Evolutionary conservation across 2,797 vertebrate genomes (phyloP).

Genomic region (Channa striata): DNA sequence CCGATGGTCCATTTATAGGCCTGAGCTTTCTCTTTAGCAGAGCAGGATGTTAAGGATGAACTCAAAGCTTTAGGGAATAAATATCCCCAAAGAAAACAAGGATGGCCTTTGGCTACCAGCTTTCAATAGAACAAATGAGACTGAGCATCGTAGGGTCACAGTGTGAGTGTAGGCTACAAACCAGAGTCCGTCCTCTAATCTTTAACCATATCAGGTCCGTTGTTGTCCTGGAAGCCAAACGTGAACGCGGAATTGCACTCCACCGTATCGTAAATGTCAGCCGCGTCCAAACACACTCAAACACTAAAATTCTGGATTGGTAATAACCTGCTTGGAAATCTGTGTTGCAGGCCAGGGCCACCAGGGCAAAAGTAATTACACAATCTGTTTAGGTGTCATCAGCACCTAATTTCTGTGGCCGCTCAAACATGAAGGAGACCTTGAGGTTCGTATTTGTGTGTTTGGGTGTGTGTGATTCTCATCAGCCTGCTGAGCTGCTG

Average conservation of each 20-base stretch:
- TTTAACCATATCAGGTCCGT: not conserved
- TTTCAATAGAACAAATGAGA: slow-evolving; percentile 28
- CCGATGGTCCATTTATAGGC: slow-evolving; percentile 22
- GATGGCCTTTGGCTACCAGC: slow-evolving; percentile 35
- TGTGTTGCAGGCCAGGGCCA: slow-evolving; percentile 69
- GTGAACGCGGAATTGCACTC: slow-evolving; percentile 10
- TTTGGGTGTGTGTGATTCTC: slow-evolving; percentile 22
- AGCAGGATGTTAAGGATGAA: slow-evolving; percentile 23
- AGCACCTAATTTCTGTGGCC: slow-evolving; percentile 76
- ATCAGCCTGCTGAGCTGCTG: slow-evolving; percentile 42
- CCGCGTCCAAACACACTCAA: slow-evolving; percentile 21
- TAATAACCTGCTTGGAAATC: slow-evolving; percentile 45
- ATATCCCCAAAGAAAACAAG: slow-evolving; percentile 24
- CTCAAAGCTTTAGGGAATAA: slow-evolving; percentile 14
- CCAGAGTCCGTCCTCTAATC: not conserved
- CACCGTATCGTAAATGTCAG: slow-evolving; percentile 20
- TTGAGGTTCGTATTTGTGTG: slow-evolving; percentile 64
- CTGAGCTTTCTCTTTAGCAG: slow-evolving; percentile 11
- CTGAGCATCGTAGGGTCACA: slow-evolving; percentile 3
- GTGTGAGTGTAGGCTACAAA: not conserved
- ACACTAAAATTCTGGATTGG: slow-evolving; percentile 33
- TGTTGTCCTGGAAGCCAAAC: not conserved
- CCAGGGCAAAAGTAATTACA: slow-evolving; percentile 78
- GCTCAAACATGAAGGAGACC: slow-evolving; percentile 83
- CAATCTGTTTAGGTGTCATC: slow-evolving; percentile 80